phyloP scores from a whole-genome alignment of 2,797 vertebrate genomes.

The Notolepis coatsorum region DNA sequence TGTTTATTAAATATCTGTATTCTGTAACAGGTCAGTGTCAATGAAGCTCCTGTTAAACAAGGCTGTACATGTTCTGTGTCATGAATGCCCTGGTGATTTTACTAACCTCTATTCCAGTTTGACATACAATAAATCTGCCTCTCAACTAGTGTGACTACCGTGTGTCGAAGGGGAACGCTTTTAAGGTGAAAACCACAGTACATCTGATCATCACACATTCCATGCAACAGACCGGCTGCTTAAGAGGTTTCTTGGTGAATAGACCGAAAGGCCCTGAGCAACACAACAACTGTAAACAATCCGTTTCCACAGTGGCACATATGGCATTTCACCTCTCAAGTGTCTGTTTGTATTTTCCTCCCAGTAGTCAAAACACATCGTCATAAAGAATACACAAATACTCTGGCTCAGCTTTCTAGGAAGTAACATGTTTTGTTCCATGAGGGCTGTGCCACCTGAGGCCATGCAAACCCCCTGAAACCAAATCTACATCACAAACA shows the following conservation, averaged over 20 bases:
- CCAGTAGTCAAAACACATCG: neutral
- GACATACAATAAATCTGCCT: neutral
- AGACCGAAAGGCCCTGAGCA: neutral
- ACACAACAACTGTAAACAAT: neutral
- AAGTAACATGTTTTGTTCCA: slow-evolving; percentile 25
- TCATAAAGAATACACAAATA: slow-evolving; percentile 6
- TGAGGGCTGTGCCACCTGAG: neutral
- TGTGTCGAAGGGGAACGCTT: neutral
- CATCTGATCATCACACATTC: neutral
- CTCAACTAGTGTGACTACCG: neutral
- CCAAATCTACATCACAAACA: neutral
- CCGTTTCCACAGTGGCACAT: neutral
- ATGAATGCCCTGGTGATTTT: neutral
- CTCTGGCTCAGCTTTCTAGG: neutral
- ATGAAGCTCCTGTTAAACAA: neutral
- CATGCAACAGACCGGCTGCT: neutral
- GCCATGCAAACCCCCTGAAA: neutral
- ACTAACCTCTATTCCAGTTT: neutral
- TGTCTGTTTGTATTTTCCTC: neutral
- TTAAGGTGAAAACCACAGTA: neutral
- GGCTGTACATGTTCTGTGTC: neutral
- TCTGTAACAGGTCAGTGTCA: neutral
- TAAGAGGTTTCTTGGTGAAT: neutral
- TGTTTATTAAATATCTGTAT: neutral
- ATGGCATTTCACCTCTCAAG: neutral